phyloP scores from a whole-genome alignment of 30 jellyfish, hydroid and myxozoan genomes.

The Aurelia sp. region DNA sequence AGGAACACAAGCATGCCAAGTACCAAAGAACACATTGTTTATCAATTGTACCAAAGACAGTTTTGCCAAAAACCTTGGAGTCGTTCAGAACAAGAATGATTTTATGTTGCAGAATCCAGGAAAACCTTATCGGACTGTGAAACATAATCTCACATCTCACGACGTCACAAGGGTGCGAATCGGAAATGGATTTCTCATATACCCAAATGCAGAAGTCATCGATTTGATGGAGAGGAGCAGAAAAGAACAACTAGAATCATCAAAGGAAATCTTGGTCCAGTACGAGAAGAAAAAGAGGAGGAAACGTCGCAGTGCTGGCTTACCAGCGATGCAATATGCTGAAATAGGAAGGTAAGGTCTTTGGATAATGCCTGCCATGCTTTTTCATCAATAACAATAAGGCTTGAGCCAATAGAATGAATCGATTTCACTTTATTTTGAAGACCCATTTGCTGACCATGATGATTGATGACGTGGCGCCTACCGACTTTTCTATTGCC shows the following conservation, averaged over 20 bases:
- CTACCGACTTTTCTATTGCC: too few species aligned
- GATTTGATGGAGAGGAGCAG: neutral
- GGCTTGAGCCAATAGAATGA: too few species aligned
- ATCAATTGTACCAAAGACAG: slow-evolving; percentile 53
- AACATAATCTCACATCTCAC: slow-evolving; percentile 29
- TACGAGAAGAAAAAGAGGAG: neutral
- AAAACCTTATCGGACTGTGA: slow-evolving; percentile 43
- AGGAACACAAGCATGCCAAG: slow-evolving; percentile 74
- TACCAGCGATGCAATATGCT: neutral
- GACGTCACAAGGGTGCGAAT: slow-evolving; percentile 32
- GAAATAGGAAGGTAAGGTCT: slow-evolving; percentile 5
- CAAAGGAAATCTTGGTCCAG: neutral
- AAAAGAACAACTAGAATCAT: neutral
- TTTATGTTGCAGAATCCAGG: slow-evolving; percentile 74
- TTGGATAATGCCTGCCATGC: too few species aligned
- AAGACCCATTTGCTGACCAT: too few species aligned
- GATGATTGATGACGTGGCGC: too few species aligned
- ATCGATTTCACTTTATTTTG: too few species aligned
- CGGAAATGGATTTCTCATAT: slow-evolving; percentile 23
- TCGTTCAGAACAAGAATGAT: neutral
- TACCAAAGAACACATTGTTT: slow-evolving; percentile 62
- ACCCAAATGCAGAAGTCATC: slow-evolving; percentile 3
- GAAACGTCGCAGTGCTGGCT: neutral
- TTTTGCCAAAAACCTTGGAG: neutral
- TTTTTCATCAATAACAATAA: too few species aligned